Evolutionary conservation across 2,888 invertebrate species (phyloP).

Genomic region (Pherbina coryleti): DNA sequence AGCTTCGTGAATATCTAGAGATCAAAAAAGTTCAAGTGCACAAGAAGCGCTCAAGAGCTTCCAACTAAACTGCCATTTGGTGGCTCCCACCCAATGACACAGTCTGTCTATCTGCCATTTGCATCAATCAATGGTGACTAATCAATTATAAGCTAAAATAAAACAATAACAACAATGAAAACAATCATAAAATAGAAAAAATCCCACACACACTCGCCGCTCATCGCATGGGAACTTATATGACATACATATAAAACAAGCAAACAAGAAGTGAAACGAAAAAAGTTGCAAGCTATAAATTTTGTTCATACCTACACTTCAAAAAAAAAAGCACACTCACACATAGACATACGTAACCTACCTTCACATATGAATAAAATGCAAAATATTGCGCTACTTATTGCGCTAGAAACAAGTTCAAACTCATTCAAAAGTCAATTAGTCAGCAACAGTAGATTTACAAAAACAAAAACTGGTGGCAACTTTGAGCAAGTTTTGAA

Average conservation of each 20-base stretch:
- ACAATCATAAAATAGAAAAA: not conserved
- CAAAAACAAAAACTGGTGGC: not conserved
- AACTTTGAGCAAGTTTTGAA: not conserved
- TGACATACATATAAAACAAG: constrained; percentile 1
- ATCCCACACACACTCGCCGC: not conserved
- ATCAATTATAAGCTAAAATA: too few species aligned
- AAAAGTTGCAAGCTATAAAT: constrained; percentile 20
- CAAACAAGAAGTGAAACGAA: constrained; percentile 12
- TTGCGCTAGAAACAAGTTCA: constrained; percentile 25
- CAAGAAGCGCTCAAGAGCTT: too few species aligned
- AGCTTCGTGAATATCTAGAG: too few species aligned
- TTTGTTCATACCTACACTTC: not conserved
- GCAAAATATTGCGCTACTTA: not conserved
- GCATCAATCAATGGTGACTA: too few species aligned
- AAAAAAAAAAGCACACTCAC: too few species aligned
- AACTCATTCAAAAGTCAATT: constrained; percentile 34
- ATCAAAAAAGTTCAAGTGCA: too few species aligned
- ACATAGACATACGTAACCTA: too few species aligned
- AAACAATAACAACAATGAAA: not conserved
- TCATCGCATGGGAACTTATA: not conserved
- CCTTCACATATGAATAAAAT: not conserved
- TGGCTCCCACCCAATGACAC: too few species aligned
- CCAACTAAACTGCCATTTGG: too few species aligned
- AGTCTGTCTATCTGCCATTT: too few species aligned
- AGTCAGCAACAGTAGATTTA: not conserved